A percentile compares a stretch with the other conserved stretches of the same genome.
Evolutionary conservation across 2,113 vertebrate species (phyloP).

Genomic region (Cyprinodon variegatus): DNA sequence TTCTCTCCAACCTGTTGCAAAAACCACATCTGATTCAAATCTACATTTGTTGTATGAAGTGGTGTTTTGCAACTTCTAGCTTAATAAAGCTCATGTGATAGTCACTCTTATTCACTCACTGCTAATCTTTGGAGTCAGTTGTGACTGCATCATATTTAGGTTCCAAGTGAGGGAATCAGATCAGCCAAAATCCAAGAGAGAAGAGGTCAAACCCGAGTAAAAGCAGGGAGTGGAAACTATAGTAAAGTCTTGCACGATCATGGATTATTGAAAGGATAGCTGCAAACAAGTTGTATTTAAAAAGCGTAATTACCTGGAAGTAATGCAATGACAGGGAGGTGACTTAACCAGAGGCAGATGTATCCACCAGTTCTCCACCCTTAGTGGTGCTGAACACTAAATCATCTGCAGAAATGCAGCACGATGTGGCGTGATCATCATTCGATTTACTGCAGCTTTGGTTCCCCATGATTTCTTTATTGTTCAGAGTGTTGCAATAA

Average conservation of each 20-base stretch:
- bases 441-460: not conserved
- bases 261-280: not conserved
- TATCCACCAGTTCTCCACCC: slow-evolving; percentile 26
- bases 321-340: slow-evolving; percentile 28
- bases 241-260: not conserved
- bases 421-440: slow-evolving; percentile 18
- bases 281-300: not conserved
- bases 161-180: slow-evolving; percentile 15
- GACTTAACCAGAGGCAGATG: slow-evolving; percentile 60
- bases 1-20: slow-evolving; percentile 36
- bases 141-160: slow-evolving; percentile 13
- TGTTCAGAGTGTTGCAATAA: not conserved
- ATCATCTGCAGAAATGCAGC: slow-evolving; percentile 5
- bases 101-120: slow-evolving; percentile 49
- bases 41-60: slow-evolving; percentile 30
- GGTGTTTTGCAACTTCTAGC: slow-evolving; percentile 7
- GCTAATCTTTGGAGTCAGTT: slow-evolving; percentile 47
- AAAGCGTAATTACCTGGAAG: slow-evolving; percentile 3
- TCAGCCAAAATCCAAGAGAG: not conserved
- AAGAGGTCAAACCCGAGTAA: not conserved
- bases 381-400: slow-evolving; percentile 19
- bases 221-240: not conserved
- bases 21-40: slow-evolving; percentile 9
- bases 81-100: slow-evolving; percentile 46
- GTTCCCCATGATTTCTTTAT: not conserved